A percentile compares a stretch with the other conserved stretches of the same genome.
Conservation (phyloP, 2,797 vertebrate genomes). For the Setipinna tenuifilis region DNA sequence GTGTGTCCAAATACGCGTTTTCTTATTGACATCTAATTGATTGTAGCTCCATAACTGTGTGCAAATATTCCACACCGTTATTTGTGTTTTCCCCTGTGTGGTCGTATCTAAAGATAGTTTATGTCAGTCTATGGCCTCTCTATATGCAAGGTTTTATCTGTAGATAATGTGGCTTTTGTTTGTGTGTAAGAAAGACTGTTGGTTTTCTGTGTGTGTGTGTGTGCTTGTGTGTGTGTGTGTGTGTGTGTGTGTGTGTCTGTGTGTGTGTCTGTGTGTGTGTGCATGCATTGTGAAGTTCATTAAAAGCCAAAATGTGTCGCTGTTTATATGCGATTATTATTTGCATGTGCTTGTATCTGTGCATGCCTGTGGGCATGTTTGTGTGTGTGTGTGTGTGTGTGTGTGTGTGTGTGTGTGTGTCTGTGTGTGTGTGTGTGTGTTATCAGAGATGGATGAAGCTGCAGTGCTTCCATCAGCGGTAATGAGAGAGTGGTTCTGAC, state of each 20-base stretch:
- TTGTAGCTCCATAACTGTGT: not conserved
- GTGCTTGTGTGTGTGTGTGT: too few species aligned
- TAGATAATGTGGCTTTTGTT: too few species aligned
- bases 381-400: conserved; percentile 32
- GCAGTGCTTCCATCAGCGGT: conserved; percentile 72
- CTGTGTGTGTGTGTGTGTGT: conserved; percentile 66
- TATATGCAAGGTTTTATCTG: not conserved
- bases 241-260: too few species aligned
- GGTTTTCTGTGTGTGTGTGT: too few species aligned
- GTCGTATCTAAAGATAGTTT: not conserved
- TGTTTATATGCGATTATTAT: not conserved
- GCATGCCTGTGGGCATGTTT: not conserved
- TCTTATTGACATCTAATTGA: not conserved
- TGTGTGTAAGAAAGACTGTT: too few species aligned
- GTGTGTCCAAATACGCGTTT: not conserved
- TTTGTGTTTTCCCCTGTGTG: not conserved
- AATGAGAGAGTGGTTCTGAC: conserved; percentile 73
- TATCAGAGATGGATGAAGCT: conserved; percentile 74
- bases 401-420: not conserved
- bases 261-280: not conserved
- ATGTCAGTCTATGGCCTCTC: not conserved
- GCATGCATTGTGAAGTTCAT: not conserved
- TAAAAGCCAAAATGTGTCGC: not conserved
- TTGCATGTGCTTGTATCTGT: not conserved
- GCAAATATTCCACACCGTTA: not conserved